phyloP scores from a whole-genome alignment of 2,113 vertebrate genomes.

The Syrrhaptes paradoxus region DNA sequence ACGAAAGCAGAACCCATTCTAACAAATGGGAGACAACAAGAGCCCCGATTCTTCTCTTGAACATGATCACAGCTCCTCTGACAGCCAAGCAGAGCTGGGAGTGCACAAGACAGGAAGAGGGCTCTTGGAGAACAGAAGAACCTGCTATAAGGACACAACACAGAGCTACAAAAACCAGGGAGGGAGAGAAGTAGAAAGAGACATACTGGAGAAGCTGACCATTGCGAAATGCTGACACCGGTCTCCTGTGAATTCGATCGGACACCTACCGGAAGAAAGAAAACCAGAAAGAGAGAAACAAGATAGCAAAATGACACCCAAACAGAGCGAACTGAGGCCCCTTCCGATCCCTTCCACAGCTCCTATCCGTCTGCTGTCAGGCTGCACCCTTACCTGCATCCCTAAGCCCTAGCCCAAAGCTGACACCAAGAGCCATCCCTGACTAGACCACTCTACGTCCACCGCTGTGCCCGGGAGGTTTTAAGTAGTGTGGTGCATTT shows the following conservation, averaged over 20 bases:
- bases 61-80: slow-evolving; percentile 25
- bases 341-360: slow-evolving; percentile 70
- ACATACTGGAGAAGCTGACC: slow-evolving; percentile 99
- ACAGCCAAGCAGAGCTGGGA: slow-evolving; percentile 20
- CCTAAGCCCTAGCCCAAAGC: slow-evolving; percentile 80
- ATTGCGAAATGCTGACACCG: slow-evolving; percentile 99
- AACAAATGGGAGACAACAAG: background rate
- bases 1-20: slow-evolving; percentile 10
- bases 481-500: slow-evolving; percentile 78
- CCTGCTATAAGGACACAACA: slow-evolving; percentile 57
- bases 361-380: slow-evolving; percentile 64
- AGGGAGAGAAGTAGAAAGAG: slow-evolving; percentile 91
- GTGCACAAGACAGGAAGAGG: slow-evolving; percentile 6
- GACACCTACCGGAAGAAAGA: slow-evolving; percentile 95
- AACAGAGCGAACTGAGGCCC: slow-evolving; percentile 72
- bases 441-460: slow-evolving; percentile 75
- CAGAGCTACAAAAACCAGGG: slow-evolving; percentile 73
- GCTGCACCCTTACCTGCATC: slow-evolving; percentile 80
- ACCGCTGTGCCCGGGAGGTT: slow-evolving; percentile 77
- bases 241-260: slow-evolving; percentile 99
- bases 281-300: slow-evolving; percentile 85
- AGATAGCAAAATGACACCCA: slow-evolving; percentile 83
- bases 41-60: slow-evolving; percentile 17
- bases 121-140: slow-evolving; percentile 59
- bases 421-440: slow-evolving; percentile 77